These are phyloP conservation scores for Nesogale talazaci DNA, from an alignment of 2,113 vertebrate species.

Conservation along the genomic window DNA sequence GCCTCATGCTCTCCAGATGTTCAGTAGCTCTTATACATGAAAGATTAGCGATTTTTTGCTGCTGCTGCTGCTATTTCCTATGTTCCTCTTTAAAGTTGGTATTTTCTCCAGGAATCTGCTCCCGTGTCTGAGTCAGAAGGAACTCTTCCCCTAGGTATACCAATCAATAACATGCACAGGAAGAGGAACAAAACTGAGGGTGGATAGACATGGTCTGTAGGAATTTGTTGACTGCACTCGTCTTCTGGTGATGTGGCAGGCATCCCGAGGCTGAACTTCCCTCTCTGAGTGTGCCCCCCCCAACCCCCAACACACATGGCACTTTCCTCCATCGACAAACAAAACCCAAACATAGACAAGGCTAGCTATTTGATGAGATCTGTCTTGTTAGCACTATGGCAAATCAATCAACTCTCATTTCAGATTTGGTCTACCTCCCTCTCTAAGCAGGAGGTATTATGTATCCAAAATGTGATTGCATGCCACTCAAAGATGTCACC, in stretches of 20 bases:
- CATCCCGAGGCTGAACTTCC: conserved; percentile 68
- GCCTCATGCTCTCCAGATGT: conserved; percentile 87
- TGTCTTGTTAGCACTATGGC: conserved; percentile 63
- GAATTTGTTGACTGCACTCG: conserved; percentile 84
- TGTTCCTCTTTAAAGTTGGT: conserved; percentile 85
- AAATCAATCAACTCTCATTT: conserved; percentile 71
- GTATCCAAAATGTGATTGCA: conserved; percentile 73
- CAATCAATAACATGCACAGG: conserved; percentile 86
- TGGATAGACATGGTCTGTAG: conserved; percentile 77
- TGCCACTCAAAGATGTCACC: conserved; percentile 77
- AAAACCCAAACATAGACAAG: background rate
- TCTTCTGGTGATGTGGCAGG: conserved; percentile 75
- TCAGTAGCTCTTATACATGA: conserved; percentile 87
- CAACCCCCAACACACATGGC: conserved; percentile 72
- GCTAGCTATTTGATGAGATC: background rate
- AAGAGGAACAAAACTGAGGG: conserved; percentile 83
- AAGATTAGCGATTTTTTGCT: conserved; percentile 87
- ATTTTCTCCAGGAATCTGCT: conserved; percentile 88
- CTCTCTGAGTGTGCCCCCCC: conserved; percentile 73
- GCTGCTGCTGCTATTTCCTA: conserved; percentile 85
- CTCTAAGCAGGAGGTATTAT: conserved; percentile 53
- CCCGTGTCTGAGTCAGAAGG: conserved; percentile 86
- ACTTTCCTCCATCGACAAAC: conserved; percentile 77
- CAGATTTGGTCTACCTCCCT: conserved; percentile 56
- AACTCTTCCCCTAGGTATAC: conserved; percentile 87